Percentiles rank a stretch among this genome's conserved stretches.
Evolutionary conservation across 1,140 invertebrate genomes (phyloP).

Genomic region (Pemphigus obesinymphae): DNA sequence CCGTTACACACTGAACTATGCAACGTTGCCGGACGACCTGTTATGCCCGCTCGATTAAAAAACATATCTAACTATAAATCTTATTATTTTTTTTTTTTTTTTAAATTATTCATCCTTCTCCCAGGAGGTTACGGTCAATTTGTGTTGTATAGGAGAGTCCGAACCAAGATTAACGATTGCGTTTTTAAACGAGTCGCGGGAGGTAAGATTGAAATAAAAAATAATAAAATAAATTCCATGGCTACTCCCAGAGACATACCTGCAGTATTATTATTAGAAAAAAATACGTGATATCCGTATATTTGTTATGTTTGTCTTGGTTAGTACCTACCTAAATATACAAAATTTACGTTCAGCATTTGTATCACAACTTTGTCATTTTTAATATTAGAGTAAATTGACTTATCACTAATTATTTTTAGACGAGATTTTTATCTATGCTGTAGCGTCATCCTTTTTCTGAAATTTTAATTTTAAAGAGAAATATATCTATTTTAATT

Average conservation of each 20-base stretch:
- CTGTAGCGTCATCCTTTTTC: no score
- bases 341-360: no score
- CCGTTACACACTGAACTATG: conserved; percentile 29
- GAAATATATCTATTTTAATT: no score
- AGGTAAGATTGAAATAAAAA: neutral
- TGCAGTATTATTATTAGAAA: neutral
- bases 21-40: conserved; percentile 29
- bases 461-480: no score
- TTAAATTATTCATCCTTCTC: no score
- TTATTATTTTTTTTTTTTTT: neutral
- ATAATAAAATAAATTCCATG: neutral
- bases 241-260: no score
- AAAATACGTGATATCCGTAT: neutral
- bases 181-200: neutral
- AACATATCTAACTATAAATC: neutral
- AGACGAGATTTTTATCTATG: no score
- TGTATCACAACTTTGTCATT: no score
- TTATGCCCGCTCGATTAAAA: neutral
- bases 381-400: no score
- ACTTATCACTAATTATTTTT: no score
- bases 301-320: neutral
- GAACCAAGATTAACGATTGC: neutral
- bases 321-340: neutral
- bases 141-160: no score
- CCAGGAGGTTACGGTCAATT: neutral